Evolutionary conservation across 2,797 vertebrate species (phyloP), one percentile per base, ranked within the genome.

Genomic region (Tapera naevia): DNA sequence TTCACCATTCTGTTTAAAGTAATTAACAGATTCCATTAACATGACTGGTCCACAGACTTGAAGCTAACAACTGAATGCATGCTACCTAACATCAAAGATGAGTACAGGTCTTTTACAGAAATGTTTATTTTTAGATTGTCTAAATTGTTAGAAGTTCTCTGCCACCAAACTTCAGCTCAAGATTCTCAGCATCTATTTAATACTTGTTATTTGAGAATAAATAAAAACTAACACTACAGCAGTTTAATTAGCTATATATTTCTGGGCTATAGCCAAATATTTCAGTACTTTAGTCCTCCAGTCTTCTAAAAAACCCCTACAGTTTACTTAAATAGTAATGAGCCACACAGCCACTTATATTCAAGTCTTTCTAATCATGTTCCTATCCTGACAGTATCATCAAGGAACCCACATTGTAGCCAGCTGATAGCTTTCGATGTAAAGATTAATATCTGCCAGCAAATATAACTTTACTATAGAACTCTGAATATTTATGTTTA

Each of bases 1-100:
- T 61, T 94, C 91, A 96, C 57, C 80, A 96, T 95, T 72, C 97
- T 97, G n/a, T 78, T 76, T 82, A 95, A 96, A 96, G 45, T 86
- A 97, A 94, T 90, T 82, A 94, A 94, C 16, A 91, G 89, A 8
- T 50, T 46, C 56, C 25, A 67, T 81, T 66, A 95, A 73, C 24
- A 13, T 50, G 79, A 76, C 5, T 37, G 14, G 48, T 41, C 41
- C 24, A 60, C 1, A 80, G 51, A 53, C 53, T 73, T 76, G 11
- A 88, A 57, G 17, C 17, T 88, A 91, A 45, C 67, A 88, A 86
- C 1, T 57, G 13, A 91, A 90, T 35, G 27, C 10, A 27, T n/a
- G 17, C 28, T 91, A 71, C 80, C 83, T 86, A 71, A 46, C 21
- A 89, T 17, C 48, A 91, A 61, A 17, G 8, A 86, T 30, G 19